Evolutionary conservation across 2,113 vertebrate genomes (phyloP).

Genomic region (Xyrauchen texanus): DNA sequence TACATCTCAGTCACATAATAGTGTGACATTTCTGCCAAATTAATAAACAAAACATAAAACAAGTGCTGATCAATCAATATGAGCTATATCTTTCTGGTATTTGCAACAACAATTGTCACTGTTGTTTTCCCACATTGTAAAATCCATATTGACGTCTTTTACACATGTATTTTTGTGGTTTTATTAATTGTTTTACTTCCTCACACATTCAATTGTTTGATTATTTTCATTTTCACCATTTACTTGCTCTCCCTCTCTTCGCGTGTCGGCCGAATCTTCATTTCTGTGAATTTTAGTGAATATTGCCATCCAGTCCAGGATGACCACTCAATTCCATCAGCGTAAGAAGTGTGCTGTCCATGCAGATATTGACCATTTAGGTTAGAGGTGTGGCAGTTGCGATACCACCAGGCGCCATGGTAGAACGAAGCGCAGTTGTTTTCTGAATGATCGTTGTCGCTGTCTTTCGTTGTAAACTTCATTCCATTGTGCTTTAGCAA

Average conservation of each 20-base stretch:
- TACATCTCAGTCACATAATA: neutral
- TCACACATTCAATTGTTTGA: neutral
- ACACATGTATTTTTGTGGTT: neutral
- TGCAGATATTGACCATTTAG: conserved; percentile 95
- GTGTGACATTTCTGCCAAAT: conserved; percentile 25
- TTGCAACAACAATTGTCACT: conserved; percentile 3
- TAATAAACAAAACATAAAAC: conserved; percentile 7
- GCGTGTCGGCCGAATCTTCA: conserved; percentile 90
- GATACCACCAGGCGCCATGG: conserved; percentile 98
- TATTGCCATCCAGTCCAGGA: conserved; percentile 99
- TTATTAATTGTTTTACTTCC: neutral
- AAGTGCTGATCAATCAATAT: conserved; percentile 10
- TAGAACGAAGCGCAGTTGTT: conserved; percentile 98
- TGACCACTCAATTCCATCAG: conserved; percentile 95
- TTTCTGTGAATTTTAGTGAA: conserved; percentile 95
- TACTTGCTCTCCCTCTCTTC: conserved; percentile 83
- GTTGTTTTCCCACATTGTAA: neutral
- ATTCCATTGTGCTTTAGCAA: conserved; percentile 95
- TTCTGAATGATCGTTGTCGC: conserved; percentile 94
- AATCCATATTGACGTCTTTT: conserved; percentile 8
- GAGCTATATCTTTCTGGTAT: conserved; percentile 9
- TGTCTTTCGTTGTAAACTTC: conserved; percentile 97
- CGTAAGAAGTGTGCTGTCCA: conserved; percentile 94
- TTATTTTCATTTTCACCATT: conserved; percentile 11
- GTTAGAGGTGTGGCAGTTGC: conserved; percentile 98